A percentile compares a stretch with the other conserved stretches of the same genome.
Evolutionary conservation across 2,113 vertebrate genomes (phyloP).

Genomic region (Holacanthus passer): DNA sequence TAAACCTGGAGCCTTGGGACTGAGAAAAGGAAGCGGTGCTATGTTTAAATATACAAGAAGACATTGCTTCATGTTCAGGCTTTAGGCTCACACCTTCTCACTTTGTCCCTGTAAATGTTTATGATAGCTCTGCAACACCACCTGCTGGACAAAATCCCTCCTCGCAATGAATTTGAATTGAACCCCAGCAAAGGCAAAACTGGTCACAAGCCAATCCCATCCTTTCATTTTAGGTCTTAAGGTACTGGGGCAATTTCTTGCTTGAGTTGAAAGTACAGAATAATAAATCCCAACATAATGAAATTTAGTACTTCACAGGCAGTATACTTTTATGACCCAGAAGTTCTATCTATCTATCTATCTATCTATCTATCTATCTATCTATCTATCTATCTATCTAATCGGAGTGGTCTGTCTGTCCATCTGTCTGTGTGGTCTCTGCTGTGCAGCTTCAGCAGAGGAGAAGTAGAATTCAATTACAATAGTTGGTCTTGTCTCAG

Average conservation of each 20-base stretch:
- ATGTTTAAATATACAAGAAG: constrained; percentile 29
- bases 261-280: constrained; percentile 44
- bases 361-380: not conserved
- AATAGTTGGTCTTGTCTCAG: constrained; percentile 46
- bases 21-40: not conserved
- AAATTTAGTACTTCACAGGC: constrained; percentile 38
- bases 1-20: constrained; percentile 11
- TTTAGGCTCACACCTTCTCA: not conserved
- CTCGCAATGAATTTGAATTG: not conserved
- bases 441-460: constrained; percentile 40
- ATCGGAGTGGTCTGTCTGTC: not conserved
- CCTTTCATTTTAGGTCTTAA: constrained; percentile 18
- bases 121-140: constrained; percentile 50
- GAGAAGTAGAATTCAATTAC: constrained; percentile 69
- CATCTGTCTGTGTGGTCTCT: not conserved
- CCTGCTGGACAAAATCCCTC: constrained; percentile 56
- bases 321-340: constrained; percentile 38
- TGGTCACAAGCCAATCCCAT: not conserved
- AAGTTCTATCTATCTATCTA: not conserved
- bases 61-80: not conserved
- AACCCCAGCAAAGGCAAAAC: not conserved
- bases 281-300: constrained; percentile 40
- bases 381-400: too few species aligned
- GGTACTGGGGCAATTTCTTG: constrained; percentile 30
- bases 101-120: not conserved